Percentiles rank a stretch among this genome's conserved stretches.
Conservation (phyloP, 2,113 vertebrate species). For the Rhodinocichla rosea region DNA sequence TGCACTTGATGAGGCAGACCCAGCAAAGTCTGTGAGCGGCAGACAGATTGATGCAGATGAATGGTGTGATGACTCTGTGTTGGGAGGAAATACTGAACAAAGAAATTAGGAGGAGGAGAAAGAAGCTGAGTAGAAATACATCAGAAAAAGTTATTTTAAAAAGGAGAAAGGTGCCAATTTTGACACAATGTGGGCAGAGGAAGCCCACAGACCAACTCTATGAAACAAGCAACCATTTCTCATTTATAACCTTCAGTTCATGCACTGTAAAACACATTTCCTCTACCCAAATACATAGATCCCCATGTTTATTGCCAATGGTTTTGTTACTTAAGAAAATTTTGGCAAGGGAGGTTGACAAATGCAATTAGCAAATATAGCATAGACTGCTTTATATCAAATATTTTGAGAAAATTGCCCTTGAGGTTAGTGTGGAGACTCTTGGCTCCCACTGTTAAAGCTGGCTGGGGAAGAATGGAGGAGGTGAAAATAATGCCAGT, state of each 20-base stretch:
- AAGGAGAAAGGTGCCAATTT: not conserved
- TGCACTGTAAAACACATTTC: not conserved
- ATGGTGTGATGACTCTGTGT: constrained; percentile 9
- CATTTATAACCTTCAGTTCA: not conserved
- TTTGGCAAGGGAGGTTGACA: constrained; percentile 28
- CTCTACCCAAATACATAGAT: not conserved
- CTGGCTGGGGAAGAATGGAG: not conserved
- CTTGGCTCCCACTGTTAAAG: not conserved
- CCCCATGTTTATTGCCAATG: not conserved
- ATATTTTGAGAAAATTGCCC: constrained; percentile 34
- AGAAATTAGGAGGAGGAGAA: not conserved
- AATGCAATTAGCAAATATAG: constrained; percentile 38
- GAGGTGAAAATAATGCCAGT: constrained; percentile 15
- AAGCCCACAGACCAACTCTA: not conserved
- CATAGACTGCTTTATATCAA: constrained; percentile 21
- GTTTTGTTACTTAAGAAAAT: constrained; percentile 4
- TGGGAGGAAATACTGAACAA: constrained; percentile 4
- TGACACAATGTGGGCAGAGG: not conserved
- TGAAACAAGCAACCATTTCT: not conserved
- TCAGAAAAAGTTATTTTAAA: constrained; percentile 3
- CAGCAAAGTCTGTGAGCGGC: constrained; percentile 29
- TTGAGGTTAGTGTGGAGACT: not conserved
- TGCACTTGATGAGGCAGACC: constrained; percentile 43
- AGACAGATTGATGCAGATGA: constrained; percentile 52
- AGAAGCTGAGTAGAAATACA: not conserved